Percentiles rank a stretch among this genome's conserved stretches.
phyloP scores from a whole-genome alignment of 2,797 vertebrate species.

The Poecilia picta region DNA sequence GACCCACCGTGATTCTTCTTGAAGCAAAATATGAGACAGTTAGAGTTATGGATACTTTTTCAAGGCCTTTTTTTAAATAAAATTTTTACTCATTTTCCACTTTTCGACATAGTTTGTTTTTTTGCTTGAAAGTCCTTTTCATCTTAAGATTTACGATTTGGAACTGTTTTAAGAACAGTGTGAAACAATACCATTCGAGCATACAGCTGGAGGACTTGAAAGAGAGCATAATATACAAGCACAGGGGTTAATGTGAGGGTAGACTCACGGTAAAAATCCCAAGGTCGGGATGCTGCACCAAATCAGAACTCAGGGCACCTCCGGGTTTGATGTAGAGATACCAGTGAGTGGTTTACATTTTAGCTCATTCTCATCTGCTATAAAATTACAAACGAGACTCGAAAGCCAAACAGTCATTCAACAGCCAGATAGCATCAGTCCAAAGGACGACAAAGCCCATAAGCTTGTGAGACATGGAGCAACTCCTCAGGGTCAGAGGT shows the following conservation, averaged over 20 bases:
- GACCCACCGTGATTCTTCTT: background rate
- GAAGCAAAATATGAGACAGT: background rate
- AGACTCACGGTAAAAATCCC: conserved; percentile 37
- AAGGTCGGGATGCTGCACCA: conserved; percentile 16
- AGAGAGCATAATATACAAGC: conserved; percentile 59
- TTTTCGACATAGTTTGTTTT: conserved; percentile 17
- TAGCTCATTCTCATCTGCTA: conserved; percentile 1
- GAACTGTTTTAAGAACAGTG: conserved; percentile 43
- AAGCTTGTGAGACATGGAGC: conserved; percentile 33
- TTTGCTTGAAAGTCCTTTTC: conserved; percentile 39
- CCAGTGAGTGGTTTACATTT: conserved; percentile 15
- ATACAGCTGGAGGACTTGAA: conserved; percentile 66
- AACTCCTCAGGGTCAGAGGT: conserved; percentile 61
- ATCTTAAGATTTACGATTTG: conserved; percentile 58
- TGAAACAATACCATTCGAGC: conserved; percentile 50
- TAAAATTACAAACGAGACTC: conserved; percentile 11
- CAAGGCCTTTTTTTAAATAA: background rate
- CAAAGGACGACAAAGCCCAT: conserved; percentile 51
- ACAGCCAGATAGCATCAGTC: conserved; percentile 60
- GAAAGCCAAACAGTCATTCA: conserved; percentile 21
- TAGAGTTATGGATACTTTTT: background rate
- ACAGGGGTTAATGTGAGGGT: conserved; percentile 54
- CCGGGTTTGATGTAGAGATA: conserved; percentile 22
- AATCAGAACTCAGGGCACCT: background rate
- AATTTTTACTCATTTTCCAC: background rate